Evolutionary conservation across 2,888 invertebrate species (phyloP), one percentile per base, ranked within the genome.

Genomic region (Cremastinae sp.): DNA sequence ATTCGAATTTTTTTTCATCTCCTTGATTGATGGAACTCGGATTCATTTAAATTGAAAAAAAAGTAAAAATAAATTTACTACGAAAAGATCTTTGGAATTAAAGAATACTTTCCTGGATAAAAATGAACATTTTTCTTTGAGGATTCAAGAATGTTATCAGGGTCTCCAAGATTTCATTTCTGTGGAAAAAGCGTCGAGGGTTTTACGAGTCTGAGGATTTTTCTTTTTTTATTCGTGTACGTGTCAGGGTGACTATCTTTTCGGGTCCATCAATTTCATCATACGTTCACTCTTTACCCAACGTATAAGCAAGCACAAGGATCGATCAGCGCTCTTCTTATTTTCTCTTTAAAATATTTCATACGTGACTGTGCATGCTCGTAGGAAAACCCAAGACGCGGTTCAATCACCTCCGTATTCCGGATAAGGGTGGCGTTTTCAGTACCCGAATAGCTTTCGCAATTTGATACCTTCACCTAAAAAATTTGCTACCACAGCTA

Each of bases 341-440:
- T 64, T 62, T 56, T 45, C 22, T 49, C 56, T 28, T 58, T 58
- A 43, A 45, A 41, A 56, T 49, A 28, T 72, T 49, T 58, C 41
- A 65, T 49, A 49, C 39, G 72, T 39, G 47, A 56, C 18, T 28
- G 20, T n/a, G 55, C 14, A 55, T 39, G 18, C 49, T 49, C n/a
- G n/a, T 64, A 35, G 12, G 51, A 56, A 7, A 9, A 9, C 7
- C 18, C 28, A 49, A 58, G 56, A 72, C 41, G 41, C 56, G 56
- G 49, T n/a, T n/a, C 64, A 56, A 64, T 56, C 41, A 64, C 41
- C 51, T 22, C 43, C 49, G 56, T n/a, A n/a, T n/a, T n/a, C n/a
- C n/a, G 37, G 37, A 66, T 10, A 18, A 16, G 37, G 45, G 45
- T n/a, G 45, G 20, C 4, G 65, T 41, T 56, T 47, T 10, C 45